A percentile compares a stretch with the other conserved stretches of the same genome.
Evolutionary conservation across 2,113 vertebrate species (phyloP).

Genomic region (Odontesthes bonariensis): DNA sequence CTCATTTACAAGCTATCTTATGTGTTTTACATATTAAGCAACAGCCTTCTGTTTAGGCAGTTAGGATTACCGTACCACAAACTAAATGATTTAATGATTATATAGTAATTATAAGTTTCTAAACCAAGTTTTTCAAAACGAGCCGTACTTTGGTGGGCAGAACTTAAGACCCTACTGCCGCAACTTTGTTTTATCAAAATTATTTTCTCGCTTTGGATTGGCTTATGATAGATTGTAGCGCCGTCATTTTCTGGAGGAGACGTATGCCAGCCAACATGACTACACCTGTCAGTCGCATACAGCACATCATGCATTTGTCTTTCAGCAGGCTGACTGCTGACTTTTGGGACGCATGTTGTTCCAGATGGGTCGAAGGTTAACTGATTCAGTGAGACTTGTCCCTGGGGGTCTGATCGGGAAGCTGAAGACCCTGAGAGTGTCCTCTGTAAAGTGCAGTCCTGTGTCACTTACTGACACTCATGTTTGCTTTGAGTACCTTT

Average conservation of each 20-base stretch:
- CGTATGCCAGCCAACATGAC: slow-evolving; percentile 64
- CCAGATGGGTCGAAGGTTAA: slow-evolving; percentile 73
- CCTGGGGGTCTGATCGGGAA: slow-evolving; percentile 70
- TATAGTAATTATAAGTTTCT: no score
- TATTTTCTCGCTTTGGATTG: slow-evolving; percentile 58
- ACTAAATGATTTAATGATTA: no score
- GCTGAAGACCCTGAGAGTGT: slow-evolving; percentile 66
- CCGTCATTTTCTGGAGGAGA: slow-evolving; percentile 55
- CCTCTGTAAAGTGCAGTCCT: slow-evolving; percentile 77
- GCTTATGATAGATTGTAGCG: slow-evolving; percentile 60
- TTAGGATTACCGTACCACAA: no score
- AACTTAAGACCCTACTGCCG: slow-evolving; percentile 56
- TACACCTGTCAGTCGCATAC: slow-evolving; percentile 51
- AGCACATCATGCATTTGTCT: slow-evolving; percentile 76
- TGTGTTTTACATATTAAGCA: no score
- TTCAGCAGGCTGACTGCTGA: slow-evolving; percentile 65
- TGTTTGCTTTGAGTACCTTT: slow-evolving; percentile 71
- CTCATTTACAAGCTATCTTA: no score
- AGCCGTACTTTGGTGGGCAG: slow-evolving; percentile 50
- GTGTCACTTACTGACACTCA: slow-evolving; percentile 72
- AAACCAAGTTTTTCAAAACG: slow-evolving; percentile 44
- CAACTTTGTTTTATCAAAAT: slow-evolving; percentile 74
- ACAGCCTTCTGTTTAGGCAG: no score
- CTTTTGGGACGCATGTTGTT: slow-evolving; percentile 68
- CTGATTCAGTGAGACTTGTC: slow-evolving; percentile 70